These are phyloP conservation scores for Erynnis tages DNA, from an alignment of 2,888 invertebrate species.

Conservation along the genomic window DNA sequence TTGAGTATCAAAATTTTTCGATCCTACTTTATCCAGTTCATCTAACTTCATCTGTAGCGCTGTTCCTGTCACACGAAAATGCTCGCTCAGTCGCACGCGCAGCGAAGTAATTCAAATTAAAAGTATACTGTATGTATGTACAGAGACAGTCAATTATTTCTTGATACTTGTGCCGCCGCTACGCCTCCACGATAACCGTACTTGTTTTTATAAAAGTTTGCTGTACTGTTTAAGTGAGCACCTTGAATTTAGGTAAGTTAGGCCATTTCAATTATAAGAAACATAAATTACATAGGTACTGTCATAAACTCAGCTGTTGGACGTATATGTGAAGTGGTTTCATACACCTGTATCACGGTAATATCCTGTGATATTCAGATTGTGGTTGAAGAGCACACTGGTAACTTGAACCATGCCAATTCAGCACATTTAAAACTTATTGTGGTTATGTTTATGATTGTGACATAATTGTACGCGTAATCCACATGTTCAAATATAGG, in stretches of 20 bases:
- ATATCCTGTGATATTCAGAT: too few species aligned
- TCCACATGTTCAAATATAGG: constrained; percentile 4
- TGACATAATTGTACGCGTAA: constrained; percentile 2
- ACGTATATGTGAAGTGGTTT: too few species aligned
- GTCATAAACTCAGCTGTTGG: neutral
- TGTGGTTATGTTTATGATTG: constrained; percentile 23
- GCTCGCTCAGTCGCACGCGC: constrained; percentile 51
- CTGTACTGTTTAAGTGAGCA: constrained; percentile 16
- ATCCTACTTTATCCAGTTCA: constrained; percentile 7
- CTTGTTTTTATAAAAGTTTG: constrained; percentile 15
- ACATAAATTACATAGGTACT: neutral
- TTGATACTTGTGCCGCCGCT: constrained; percentile 46
- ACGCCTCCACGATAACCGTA: constrained; percentile 36
- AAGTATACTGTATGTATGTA: constrained; percentile 44
- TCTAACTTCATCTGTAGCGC: constrained; percentile 30
- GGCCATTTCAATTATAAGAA: neutral
- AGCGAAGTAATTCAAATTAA: constrained; percentile 53
- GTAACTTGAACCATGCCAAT: neutral
- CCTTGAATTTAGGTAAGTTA: constrained; percentile 16
- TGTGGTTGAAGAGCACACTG: too few species aligned
- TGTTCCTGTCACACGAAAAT: constrained; percentile 42
- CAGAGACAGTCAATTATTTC: constrained; percentile 51
- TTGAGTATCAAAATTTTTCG: constrained; percentile 22
- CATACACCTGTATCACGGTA: too few species aligned
- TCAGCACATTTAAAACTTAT: constrained; percentile 16